These are phyloP conservation scores for Denticeps clupeoides DNA, from an alignment of 2,797 vertebrate species.

Conservation along the genomic window DNA sequence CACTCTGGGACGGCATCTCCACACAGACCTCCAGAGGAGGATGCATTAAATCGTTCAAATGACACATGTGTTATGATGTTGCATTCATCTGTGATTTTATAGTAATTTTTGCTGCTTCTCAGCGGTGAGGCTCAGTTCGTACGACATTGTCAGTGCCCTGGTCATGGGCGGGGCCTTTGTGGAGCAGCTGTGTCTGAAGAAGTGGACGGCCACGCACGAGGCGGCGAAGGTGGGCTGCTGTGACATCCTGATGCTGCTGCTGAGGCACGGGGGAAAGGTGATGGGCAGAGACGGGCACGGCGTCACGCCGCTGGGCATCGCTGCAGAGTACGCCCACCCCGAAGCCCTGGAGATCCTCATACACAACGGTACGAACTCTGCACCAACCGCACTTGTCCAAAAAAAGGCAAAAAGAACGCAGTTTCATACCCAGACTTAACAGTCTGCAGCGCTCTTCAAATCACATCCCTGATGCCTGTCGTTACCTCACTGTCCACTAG, in stretches of 20 bases:
- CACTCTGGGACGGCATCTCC: too few species aligned
- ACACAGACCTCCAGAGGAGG: too few species aligned
- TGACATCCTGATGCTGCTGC: constrained; percentile 61
- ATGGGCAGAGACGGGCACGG: constrained; percentile 61
- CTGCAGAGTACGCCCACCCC: constrained; percentile 63
- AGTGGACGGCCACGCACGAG: constrained; percentile 76
- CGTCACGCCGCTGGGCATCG: constrained; percentile 69
- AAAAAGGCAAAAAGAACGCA: too few species aligned
- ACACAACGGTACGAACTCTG: constrained; percentile 52
- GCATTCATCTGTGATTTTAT: too few species aligned
- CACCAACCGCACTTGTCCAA: neutral
- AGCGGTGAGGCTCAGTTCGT: constrained; percentile 63
- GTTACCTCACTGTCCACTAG: constrained; percentile 41
- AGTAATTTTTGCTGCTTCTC: constrained; percentile 19
- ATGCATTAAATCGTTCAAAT: too few species aligned
- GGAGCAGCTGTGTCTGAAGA: constrained; percentile 64
- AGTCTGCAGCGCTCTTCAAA: too few species aligned
- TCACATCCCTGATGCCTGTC: too few species aligned
- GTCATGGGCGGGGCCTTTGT: constrained; percentile 68
- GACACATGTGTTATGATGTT: too few species aligned
- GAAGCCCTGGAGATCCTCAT: constrained; percentile 72
- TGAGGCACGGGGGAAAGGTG: constrained; percentile 63
- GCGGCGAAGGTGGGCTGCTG: constrained; percentile 72
- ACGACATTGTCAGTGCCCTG: constrained; percentile 61
- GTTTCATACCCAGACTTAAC: neutral